These are phyloP conservation scores for Vesta saturnalis DNA, from an alignment of 2,888 invertebrate species.

Conservation along the genomic window DNA sequence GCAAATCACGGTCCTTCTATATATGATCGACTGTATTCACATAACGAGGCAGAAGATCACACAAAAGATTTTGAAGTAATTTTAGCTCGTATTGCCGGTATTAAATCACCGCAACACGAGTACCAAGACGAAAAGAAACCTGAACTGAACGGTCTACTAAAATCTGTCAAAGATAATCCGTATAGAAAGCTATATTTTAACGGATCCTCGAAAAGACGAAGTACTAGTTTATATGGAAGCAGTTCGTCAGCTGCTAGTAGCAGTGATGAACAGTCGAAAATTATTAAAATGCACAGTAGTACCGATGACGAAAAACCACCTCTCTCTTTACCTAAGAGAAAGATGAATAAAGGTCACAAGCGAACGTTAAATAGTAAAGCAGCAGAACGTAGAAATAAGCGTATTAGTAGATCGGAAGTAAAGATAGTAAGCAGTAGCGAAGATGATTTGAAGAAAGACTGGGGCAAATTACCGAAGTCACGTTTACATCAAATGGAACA, in stretches of 20 bases:
- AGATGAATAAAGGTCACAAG: slow-evolving; percentile 48
- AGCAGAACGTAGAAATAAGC: slow-evolving; percentile 54
- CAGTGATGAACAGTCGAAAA: slow-evolving; percentile 58
- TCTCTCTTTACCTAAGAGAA: slow-evolving; percentile 60
- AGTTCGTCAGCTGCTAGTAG: slow-evolving; percentile 68
- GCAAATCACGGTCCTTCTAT: slow-evolving; percentile 92
- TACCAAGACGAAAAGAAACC: slow-evolving; percentile 72
- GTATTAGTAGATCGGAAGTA: slow-evolving; percentile 51
- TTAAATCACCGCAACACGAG: slow-evolving; percentile 64
- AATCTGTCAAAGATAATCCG: slow-evolving; percentile 70
- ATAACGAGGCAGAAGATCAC: slow-evolving; percentile 73
- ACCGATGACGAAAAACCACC: slow-evolving; percentile 66
- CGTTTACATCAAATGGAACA: slow-evolving; percentile 78
- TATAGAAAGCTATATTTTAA: slow-evolving; percentile 83
- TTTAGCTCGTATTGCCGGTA: slow-evolving; percentile 75
- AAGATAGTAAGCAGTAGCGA: slow-evolving; percentile 71
- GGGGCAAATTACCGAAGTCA: slow-evolving; percentile 60
- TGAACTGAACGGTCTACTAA: slow-evolving; percentile 75
- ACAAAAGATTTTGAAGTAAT: slow-evolving; percentile 75
- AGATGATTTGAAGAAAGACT: slow-evolving; percentile 67
- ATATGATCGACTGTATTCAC: slow-evolving; percentile 88
- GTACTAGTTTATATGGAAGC: slow-evolving; percentile 72
- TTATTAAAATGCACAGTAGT: slow-evolving; percentile 63
- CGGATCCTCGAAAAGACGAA: slow-evolving; percentile 73
- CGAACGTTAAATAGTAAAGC: slow-evolving; percentile 51